These are phyloP conservation scores for Strix uralensis DNA, from an alignment of 2,113 vertebrate genomes.

Conservation along the genomic window DNA sequence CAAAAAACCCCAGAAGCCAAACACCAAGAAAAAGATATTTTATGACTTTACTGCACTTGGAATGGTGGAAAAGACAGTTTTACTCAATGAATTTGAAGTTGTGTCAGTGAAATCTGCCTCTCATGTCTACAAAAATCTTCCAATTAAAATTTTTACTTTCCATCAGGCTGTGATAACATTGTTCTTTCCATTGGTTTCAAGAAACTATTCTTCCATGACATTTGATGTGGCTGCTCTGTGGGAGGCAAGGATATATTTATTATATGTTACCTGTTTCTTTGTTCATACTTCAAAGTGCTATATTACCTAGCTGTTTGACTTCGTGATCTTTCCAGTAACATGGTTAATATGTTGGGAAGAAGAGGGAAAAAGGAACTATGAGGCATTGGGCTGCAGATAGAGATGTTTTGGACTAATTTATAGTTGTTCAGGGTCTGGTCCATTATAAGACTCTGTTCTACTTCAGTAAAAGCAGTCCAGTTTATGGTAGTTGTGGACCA, in stretches of 20 bases:
- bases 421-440: neutral
- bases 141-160: neutral
- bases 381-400: neutral
- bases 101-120: neutral
- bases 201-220: neutral
- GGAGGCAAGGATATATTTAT: neutral
- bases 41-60: neutral
- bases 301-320: neutral
- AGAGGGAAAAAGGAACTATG: neutral
- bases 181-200: neutral
- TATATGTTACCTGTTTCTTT: neutral
- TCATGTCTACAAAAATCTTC: neutral
- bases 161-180: neutral
- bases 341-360: neutral
- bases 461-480: neutral
- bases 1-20: neutral
- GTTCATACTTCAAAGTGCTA: neutral
- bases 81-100: neutral
- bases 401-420: neutral
- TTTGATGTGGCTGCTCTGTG: neutral
- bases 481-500: neutral
- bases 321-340: neutral
- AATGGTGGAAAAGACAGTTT: neutral
- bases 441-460: neutral
- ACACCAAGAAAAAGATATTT: neutral